Evolutionary conservation across 2,888 invertebrate genomes (phyloP).

Genomic region (Idaea straminata): DNA sequence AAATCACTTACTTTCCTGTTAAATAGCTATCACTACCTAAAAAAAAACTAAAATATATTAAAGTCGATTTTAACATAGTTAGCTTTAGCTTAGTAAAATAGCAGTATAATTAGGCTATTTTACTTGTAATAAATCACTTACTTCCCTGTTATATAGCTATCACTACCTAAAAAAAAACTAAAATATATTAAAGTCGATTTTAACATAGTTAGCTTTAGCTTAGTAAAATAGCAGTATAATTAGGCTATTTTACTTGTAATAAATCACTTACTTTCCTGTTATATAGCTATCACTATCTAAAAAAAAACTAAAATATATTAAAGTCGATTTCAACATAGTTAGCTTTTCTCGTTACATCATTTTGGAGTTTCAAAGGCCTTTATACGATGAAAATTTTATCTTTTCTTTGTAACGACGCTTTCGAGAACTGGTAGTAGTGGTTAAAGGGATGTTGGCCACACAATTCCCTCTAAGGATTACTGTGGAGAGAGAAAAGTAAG

Average conservation of each 20-base stretch:
- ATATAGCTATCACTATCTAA: neutral
- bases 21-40: neutral
- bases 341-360: constrained; percentile 28
- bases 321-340: constrained; percentile 23
- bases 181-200: constrained; percentile 22
- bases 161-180: too few species aligned
- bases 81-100: too few species aligned
- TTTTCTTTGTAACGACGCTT: constrained; percentile 17
- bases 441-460: constrained; percentile 62
- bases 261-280: too few species aligned
- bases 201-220: constrained; percentile 26
- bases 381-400: constrained; percentile 25
- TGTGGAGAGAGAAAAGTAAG: constrained; percentile 74
- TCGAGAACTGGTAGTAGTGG: constrained; percentile 48
- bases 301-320: constrained; percentile 9
- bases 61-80: constrained; percentile 23
- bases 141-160: too few species aligned
- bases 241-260: too few species aligned
- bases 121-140: too few species aligned
- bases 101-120: too few species aligned
- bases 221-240: too few species aligned
- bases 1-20: constrained; percentile 10
- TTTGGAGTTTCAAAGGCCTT: constrained; percentile 25
- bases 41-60: constrained; percentile 10
- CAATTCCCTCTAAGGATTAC: constrained; percentile 74